Evolutionary conservation across 2,888 invertebrate genomes (phyloP).

Genomic region (Smittia sp.): DNA sequence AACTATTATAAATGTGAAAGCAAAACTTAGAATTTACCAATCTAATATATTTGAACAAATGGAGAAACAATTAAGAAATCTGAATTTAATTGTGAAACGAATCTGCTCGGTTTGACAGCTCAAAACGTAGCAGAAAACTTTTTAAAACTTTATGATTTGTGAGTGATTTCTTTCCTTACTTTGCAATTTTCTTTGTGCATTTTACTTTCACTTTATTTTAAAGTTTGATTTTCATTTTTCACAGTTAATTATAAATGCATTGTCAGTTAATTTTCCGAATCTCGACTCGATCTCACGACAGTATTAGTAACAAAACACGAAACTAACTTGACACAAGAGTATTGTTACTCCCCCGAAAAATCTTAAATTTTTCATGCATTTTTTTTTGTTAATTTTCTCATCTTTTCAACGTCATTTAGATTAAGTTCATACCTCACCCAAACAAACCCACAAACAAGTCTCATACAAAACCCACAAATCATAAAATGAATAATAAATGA

Average conservation of each 20-base stretch:
- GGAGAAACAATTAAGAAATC: background rate
- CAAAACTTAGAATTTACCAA: background rate
- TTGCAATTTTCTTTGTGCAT: conserved; percentile 6
- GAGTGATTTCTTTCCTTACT: background rate
- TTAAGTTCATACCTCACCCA: background rate
- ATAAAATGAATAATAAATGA: background rate
- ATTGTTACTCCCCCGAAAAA: background rate
- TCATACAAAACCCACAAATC: background rate
- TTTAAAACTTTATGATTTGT: background rate
- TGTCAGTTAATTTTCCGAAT: conserved; percentile 4
- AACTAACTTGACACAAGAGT: conserved; percentile 1
- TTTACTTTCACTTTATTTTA: background rate
- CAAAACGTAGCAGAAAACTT: background rate
- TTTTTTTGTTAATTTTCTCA: background rate
- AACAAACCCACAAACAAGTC: background rate
- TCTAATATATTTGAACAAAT: conserved; percentile 4
- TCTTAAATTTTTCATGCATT: background rate
- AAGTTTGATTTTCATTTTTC: background rate
- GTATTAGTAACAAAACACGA: conserved; percentile 16
- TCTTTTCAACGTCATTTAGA: background rate
- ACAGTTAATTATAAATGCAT: background rate
- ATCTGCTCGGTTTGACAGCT: background rate
- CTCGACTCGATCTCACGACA: conserved; percentile 23
- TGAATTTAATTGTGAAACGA: background rate
- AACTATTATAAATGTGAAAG: conserved; percentile 22